Evolutionary conservation across 2,888 invertebrate species (phyloP).

Genomic region (Mythimna lalbum): DNA sequence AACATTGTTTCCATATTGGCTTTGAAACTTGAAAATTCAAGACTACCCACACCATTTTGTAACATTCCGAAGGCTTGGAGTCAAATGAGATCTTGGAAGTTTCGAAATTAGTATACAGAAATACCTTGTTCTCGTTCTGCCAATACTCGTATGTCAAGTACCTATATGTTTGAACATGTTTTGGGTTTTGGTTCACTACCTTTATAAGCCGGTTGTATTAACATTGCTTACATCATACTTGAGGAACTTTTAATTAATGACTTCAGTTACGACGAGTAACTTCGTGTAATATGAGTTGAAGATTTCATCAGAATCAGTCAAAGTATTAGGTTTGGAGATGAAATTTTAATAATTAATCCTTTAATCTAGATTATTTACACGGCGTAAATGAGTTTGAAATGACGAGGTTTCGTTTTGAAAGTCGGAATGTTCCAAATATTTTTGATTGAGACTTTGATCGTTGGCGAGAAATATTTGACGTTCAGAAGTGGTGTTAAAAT

Average conservation of each 20-base stretch:
- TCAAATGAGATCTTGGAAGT: slow-evolving; percentile 70
- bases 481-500: background rate
- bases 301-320: slow-evolving; percentile 56
- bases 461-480: background rate
- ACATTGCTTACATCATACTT: slow-evolving; percentile 60
- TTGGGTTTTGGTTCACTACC: slow-evolving; percentile 53
- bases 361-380: slow-evolving; percentile 45
- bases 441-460: background rate
- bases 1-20: slow-evolving; percentile 84
- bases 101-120: slow-evolving; percentile 65
- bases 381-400: slow-evolving; percentile 16
- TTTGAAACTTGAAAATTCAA: slow-evolving; percentile 80
- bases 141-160: slow-evolving; percentile 57
- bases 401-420: slow-evolving; percentile 6
- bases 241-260: slow-evolving; percentile 65
- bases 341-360: slow-evolving; percentile 42
- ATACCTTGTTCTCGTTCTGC: slow-evolving; percentile 49
- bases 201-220: slow-evolving; percentile 59
- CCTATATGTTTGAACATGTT: slow-evolving; percentile 53
- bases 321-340: slow-evolving; percentile 27
- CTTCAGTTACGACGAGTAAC: slow-evolving; percentile 48
- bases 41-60: slow-evolving; percentile 72
- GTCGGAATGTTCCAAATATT: background rate
- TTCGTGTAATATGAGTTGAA: slow-evolving; percentile 53
- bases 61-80: slow-evolving; percentile 66